Evolutionary conservation across 2,797 vertebrate species (phyloP).

Genomic region (Etheostoma nigrum): DNA sequence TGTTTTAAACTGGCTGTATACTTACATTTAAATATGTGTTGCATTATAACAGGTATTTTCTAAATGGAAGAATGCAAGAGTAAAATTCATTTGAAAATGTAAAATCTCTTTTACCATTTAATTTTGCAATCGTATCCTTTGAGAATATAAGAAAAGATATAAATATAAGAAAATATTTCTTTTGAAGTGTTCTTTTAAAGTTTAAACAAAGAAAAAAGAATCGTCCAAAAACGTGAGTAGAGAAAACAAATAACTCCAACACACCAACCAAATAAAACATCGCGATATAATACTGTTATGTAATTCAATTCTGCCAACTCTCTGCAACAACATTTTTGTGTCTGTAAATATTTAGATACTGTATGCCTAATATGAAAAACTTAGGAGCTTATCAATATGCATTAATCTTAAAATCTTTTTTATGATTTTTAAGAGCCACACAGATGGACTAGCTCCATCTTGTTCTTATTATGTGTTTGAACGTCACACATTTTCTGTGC

Average conservation of each 20-base stretch:
- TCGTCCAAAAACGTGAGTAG: background rate
- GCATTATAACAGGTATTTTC: background rate
- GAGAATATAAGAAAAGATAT: background rate
- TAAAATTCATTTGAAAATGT: background rate
- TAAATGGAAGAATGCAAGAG: too few relatives aligned
- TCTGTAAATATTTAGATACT: slow-evolving; percentile 44
- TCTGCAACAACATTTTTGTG: background rate
- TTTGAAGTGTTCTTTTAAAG: background rate
- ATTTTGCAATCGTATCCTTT: background rate
- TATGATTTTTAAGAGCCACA: slow-evolving; percentile 4
- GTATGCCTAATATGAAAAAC: slow-evolving; percentile 30
- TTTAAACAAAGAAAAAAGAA: background rate
- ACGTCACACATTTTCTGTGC: slow-evolving; percentile 39
- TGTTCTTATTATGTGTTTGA: slow-evolving; percentile 56
- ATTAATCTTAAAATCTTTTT: slow-evolving; percentile 20
- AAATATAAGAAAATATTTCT: background rate
- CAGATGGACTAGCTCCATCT: slow-evolving; percentile 33
- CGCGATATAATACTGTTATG: slow-evolving; percentile 1
- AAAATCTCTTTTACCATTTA: background rate
- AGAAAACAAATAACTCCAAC: background rate
- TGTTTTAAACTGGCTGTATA: background rate
- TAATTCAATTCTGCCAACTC: slow-evolving; percentile 1
- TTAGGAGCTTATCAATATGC: slow-evolving; percentile 16
- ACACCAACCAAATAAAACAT: slow-evolving; percentile 2
- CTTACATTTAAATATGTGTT: background rate